These are phyloP conservation scores for Diadromus collaris DNA, from an alignment of 2,888 invertebrate genomes.

Conservation along the genomic window DNA sequence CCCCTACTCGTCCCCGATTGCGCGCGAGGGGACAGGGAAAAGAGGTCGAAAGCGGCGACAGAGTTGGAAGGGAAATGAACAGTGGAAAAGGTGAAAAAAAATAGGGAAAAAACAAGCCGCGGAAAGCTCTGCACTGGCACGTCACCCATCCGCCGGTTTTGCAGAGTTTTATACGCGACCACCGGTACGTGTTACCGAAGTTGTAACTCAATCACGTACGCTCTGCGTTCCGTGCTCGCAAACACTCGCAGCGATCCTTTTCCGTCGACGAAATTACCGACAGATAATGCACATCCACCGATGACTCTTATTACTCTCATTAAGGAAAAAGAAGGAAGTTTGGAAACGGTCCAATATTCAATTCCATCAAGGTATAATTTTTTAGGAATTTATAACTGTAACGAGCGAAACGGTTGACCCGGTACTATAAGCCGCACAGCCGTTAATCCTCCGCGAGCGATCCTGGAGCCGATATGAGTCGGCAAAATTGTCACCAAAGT, in stretches of 20 bases:
- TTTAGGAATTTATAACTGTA: too few relatives aligned
- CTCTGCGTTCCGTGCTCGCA: slow-evolving; percentile 5
- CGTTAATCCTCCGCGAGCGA: too few relatives aligned
- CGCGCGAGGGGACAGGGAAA: neutral
- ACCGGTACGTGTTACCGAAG: slow-evolving; percentile 21
- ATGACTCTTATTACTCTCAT: slow-evolving; percentile 3
- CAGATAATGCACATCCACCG: neutral
- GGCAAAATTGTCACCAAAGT: too few relatives aligned
- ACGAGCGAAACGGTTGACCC: too few relatives aligned
- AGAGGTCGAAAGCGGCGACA: neutral
- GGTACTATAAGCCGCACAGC: too few relatives aligned
- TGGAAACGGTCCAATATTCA: neutral
- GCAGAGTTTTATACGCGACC: slow-evolving; percentile 11
- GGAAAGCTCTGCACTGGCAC: slow-evolving; percentile 8
- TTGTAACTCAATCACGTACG: slow-evolving; percentile 38
- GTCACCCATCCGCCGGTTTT: slow-evolving; percentile 8
- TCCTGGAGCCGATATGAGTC: too few relatives aligned
- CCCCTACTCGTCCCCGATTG: neutral
- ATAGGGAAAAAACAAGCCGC: neutral
- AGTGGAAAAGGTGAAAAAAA: neutral
- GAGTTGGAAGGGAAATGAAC: slow-evolving; percentile 6
- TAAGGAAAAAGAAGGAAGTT: neutral
- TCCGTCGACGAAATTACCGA: neutral
- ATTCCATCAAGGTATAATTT: neutral
- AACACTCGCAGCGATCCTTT: neutral